Conservation (phyloP, 2,797 vertebrate genomes). For the Pelodytes ibericus region DNA sequence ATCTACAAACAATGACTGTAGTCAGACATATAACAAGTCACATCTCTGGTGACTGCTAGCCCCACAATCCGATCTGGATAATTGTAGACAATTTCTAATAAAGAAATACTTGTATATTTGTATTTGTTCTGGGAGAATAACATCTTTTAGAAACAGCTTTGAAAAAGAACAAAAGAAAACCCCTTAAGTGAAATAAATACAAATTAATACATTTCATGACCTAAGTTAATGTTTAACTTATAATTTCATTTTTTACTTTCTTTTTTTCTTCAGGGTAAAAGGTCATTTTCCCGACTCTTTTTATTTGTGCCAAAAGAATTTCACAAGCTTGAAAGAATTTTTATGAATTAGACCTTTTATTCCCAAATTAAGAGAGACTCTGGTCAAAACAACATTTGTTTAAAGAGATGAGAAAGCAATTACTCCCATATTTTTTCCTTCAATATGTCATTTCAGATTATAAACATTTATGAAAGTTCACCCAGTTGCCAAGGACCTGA, state of each 20-base stretch:
- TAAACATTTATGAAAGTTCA: constrained; percentile 22
- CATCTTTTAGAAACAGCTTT: too few species aligned
- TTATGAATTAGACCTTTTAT: constrained; percentile 39
- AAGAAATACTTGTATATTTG: too few species aligned
- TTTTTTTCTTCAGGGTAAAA: neutral
- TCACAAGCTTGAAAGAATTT: constrained; percentile 22
- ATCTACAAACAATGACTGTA: too few species aligned
- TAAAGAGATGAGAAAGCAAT: constrained; percentile 23
- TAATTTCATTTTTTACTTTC: neutral
- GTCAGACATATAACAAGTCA: too few species aligned
- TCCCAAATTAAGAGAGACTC: constrained; percentile 27
- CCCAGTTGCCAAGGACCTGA: constrained; percentile 5
- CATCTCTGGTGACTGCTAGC: too few species aligned
- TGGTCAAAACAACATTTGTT: constrained; percentile 33
- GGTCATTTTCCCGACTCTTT: constrained; percentile 9
- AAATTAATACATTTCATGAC: neutral
- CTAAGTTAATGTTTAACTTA: neutral
- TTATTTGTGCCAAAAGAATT: constrained; percentile 2
- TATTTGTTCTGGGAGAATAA: too few species aligned
- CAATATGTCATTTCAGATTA: constrained; percentile 22
- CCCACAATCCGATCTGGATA: too few species aligned
- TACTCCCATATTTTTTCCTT: constrained; percentile 16
- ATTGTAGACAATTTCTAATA: too few species aligned
- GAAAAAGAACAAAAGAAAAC: neutral
- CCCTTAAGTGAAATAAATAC: neutral